phyloP scores from a whole-genome alignment of 2,888 invertebrate species.

The Eulithis prunata region DNA sequence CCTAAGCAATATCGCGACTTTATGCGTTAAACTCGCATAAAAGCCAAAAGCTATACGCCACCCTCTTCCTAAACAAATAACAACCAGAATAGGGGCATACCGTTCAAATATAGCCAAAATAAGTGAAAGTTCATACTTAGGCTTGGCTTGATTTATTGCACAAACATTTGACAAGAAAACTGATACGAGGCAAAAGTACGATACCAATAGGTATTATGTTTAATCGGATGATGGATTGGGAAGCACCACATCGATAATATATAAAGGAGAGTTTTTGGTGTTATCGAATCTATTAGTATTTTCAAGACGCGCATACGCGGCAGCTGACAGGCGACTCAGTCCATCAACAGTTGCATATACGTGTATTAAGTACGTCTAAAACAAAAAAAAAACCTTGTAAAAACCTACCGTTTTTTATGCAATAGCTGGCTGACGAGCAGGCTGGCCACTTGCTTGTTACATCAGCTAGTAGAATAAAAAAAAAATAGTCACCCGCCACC shows the following conservation, averaged over 20 bases:
- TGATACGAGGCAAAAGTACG: constrained; percentile 41
- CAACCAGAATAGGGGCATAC: constrained; percentile 30
- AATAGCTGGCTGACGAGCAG: no score
- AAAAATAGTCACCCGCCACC: no score
- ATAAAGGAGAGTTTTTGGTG: neutral
- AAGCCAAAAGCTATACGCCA: constrained; percentile 22
- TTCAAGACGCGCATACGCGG: no score
- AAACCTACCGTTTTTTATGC: no score
- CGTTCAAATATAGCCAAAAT: constrained; percentile 20
- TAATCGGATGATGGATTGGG: constrained; percentile 43
- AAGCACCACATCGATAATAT: constrained; percentile 30
- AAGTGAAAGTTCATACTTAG: constrained; percentile 25
- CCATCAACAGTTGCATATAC: no score
- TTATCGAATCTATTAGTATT: neutral
- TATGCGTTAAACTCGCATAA: constrained; percentile 18
- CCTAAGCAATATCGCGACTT: constrained; percentile 15
- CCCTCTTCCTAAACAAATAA: constrained; percentile 26
- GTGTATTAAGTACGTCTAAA: no score
- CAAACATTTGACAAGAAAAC: constrained; percentile 50
- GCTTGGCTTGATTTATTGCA: constrained; percentile 44
- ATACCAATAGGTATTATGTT: constrained; percentile 40
- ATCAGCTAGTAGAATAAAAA: no score
- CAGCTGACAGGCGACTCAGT: no score
- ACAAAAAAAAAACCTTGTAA: no score
- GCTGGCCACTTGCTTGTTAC: no score